A percentile compares a stretch with the other conserved stretches of the same genome.
Conservation (phyloP, 2,113 vertebrate species). For the Tinamus guttatus region DNA sequence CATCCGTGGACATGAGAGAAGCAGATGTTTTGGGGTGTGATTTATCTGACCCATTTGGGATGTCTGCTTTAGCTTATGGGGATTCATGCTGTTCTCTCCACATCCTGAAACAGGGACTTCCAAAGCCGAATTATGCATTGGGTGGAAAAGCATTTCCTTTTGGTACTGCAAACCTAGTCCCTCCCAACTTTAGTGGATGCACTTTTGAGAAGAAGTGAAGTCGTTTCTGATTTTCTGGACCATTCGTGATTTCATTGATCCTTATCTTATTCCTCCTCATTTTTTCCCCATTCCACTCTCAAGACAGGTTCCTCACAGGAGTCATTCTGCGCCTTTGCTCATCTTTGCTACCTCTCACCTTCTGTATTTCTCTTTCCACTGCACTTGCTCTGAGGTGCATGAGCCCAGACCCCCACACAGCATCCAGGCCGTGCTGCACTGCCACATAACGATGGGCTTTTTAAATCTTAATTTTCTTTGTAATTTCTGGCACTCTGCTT, state of each 20-base stretch:
- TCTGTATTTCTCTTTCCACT: neutral
- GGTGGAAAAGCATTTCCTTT: neutral
- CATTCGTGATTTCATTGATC: neutral
- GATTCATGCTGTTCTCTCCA: neutral
- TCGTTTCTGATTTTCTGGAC: neutral
- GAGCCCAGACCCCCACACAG: too few species aligned
- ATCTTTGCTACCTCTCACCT: neutral
- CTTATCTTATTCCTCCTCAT: neutral
- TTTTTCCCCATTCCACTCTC: neutral
- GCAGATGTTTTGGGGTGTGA: neutral
- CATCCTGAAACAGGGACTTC: neutral
- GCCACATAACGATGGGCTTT: neutral
- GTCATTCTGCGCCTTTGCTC: neutral
- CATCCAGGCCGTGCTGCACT: neutral
- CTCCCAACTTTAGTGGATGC: neutral
- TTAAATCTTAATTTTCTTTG: neutral
- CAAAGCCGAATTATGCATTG: neutral
- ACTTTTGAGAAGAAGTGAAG: neutral
- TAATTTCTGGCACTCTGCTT: neutral
- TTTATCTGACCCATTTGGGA: neutral
- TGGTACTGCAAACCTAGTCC: neutral
- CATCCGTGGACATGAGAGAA: neutral
- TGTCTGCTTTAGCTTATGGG: neutral
- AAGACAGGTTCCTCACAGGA: neutral
- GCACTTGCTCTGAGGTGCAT: rapidly evolving